Conservation (phyloP, 1,140 invertebrate genomes). For the Diorhabda elongata region DNA sequence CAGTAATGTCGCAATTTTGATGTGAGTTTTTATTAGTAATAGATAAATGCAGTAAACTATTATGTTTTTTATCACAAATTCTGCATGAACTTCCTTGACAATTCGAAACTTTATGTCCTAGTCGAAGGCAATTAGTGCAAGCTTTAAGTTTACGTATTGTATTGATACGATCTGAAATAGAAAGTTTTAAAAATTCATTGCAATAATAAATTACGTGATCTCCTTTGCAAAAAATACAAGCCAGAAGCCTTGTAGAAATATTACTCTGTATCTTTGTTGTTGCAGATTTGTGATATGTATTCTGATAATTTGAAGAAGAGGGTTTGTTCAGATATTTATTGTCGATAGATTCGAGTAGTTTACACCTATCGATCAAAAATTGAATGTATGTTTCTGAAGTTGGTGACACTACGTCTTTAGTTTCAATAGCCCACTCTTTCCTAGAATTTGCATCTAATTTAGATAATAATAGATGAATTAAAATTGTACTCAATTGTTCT, state of each 20-base stretch:
- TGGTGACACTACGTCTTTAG: conserved; percentile 18
- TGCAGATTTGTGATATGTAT: not conserved
- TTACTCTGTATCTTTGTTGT: not conserved
- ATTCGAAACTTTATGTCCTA: conserved; percentile 4
- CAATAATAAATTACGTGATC: conserved; percentile 17
- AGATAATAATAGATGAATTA: conserved; percentile 22
- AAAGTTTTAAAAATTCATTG: conserved; percentile 13
- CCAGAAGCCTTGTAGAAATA: not conserved
- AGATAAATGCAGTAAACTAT: conserved; percentile 16
- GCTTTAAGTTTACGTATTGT: conserved; percentile 10
- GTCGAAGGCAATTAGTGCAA: conserved; percentile 14
- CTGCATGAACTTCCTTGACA: conserved; percentile 11
- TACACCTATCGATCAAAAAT: conserved; percentile 22
- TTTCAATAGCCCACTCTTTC: conserved; percentile 21
- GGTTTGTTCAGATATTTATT: not conserved
- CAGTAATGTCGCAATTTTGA: too few species aligned
- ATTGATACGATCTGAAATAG: not conserved
- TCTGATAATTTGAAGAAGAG: not conserved
- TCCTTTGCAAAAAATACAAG: conserved; percentile 22
- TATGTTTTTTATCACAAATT: conserved; percentile 18
- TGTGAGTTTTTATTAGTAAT: too few species aligned
- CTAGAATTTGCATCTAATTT: conserved; percentile 18
- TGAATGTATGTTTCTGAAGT: conserved; percentile 16
- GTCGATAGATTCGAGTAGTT: conserved; percentile 19
- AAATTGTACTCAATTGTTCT: conserved; percentile 35